Conservation (phyloP, 2,888 invertebrate genomes). For the Pseudococcus jackbeardsleyi region DNA sequence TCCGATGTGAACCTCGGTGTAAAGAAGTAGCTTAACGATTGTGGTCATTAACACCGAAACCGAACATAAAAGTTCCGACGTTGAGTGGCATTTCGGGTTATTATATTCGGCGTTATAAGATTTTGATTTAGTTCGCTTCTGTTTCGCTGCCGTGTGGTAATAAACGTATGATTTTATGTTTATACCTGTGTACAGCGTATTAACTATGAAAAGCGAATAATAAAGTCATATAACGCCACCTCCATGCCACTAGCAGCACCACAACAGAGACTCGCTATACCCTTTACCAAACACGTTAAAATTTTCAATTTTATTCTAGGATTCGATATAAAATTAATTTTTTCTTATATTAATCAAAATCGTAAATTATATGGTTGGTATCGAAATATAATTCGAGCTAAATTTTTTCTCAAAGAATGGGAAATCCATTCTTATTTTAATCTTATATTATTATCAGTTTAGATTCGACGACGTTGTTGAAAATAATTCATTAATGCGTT, state of each 20-base stretch:
- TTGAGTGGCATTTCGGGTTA: constrained; percentile 48
- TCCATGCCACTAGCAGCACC: neutral
- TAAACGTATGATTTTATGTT: constrained; percentile 55
- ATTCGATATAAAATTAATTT: too few relatives aligned
- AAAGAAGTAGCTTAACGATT: constrained; percentile 34
- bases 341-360: too few relatives aligned
- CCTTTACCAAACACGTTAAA: too few relatives aligned
- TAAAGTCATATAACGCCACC: neutral
- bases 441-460: too few relatives aligned
- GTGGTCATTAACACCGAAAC: constrained; percentile 54
- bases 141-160: constrained; percentile 24
- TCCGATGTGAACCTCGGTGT: constrained; percentile 33
- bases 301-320: too few relatives aligned
- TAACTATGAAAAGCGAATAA: constrained; percentile 39
- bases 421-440: too few relatives aligned
- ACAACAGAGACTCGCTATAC: too few relatives aligned
- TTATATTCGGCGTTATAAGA: constrained; percentile 49
- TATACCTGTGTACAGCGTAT: constrained; percentile 44
- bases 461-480: neutral
- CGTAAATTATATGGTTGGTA: too few relatives aligned
- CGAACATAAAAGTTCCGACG: constrained; percentile 55
- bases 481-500: constrained; percentile 25
- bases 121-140: constrained; percentile 56
- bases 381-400: too few relatives aligned
- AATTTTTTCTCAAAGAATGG: too few relatives aligned